phyloP scores from a whole-genome alignment of 1,140 invertebrate species.

The Leguminivora glycinivorella region DNA sequence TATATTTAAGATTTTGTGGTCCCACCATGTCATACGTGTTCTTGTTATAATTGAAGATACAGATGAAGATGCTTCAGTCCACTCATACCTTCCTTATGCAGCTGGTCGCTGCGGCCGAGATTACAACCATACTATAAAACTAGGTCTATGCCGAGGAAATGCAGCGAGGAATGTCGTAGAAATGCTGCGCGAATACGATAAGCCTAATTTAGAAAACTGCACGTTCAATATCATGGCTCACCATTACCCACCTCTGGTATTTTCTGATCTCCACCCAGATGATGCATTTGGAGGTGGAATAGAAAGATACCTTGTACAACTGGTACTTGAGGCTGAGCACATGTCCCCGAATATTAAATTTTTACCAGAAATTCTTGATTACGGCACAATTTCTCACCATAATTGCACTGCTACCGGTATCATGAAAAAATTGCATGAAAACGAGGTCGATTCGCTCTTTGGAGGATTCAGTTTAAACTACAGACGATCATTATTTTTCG shows the following conservation, averaged over 20 bases:
- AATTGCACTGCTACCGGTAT: constrained; percentile 1
- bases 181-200: background rate
- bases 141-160: background rate
- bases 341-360: background rate
- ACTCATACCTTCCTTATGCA: constrained; percentile 2
- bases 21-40: background rate
- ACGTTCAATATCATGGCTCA: background rate
- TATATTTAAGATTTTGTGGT: background rate
- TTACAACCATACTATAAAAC: background rate
- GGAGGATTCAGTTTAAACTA: constrained; percentile 13
- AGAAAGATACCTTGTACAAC: constrained; percentile 1
- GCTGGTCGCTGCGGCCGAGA: background rate
- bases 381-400: background rate
- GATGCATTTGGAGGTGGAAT: background rate
- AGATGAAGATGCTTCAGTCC: constrained; percentile 7
- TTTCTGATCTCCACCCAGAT: background rate
- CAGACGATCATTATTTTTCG: background rate
- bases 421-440: background rate
- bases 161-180: background rate
- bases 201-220: constrained; percentile 7
- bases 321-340: background rate
- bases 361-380: background rate
- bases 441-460: background rate
- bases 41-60: background rate
- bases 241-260: background rate